Conservation (phyloP, 2,797 vertebrate species). For the Bovichtus diacanthus region DNA sequence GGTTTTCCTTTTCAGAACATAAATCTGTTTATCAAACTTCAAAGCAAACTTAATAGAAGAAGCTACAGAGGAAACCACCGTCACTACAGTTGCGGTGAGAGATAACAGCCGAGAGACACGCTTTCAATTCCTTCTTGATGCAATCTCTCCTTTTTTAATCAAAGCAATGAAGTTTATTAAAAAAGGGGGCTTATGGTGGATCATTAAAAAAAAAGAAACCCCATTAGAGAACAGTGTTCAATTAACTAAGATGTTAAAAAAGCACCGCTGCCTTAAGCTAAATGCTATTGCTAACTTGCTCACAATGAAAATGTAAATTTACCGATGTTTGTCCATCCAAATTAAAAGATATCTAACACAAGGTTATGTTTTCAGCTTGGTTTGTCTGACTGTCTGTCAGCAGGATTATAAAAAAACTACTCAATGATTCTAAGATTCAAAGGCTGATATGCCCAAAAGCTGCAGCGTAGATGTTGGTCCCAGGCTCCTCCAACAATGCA, state of each 20-base stretch:
- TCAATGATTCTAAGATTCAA: too few species aligned
- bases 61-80: neutral
- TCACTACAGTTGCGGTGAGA: neutral
- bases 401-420: too few species aligned
- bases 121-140: conserved; percentile 13
- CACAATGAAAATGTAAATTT: neutral
- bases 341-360: neutral
- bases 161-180: conserved; percentile 5
- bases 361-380: too few species aligned
- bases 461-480: too few species aligned
- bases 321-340: neutral
- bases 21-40: conserved; percentile 37
- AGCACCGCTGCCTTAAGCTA: neutral
- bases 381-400: too few species aligned
- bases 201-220: conserved; percentile 10
- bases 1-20: neutral
- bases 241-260: neutral
- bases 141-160: conserved; percentile 43
- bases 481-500: too few species aligned
- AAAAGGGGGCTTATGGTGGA: conserved; percentile 3
- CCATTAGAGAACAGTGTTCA: conserved; percentile 2
- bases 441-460: too few species aligned
- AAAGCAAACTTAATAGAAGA: conserved; percentile 2
- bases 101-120: conserved; percentile 31
- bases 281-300: neutral